These are phyloP conservation scores for Agrochola circellaris DNA, from an alignment of 2,888 invertebrate genomes.

Conservation along the genomic window DNA sequence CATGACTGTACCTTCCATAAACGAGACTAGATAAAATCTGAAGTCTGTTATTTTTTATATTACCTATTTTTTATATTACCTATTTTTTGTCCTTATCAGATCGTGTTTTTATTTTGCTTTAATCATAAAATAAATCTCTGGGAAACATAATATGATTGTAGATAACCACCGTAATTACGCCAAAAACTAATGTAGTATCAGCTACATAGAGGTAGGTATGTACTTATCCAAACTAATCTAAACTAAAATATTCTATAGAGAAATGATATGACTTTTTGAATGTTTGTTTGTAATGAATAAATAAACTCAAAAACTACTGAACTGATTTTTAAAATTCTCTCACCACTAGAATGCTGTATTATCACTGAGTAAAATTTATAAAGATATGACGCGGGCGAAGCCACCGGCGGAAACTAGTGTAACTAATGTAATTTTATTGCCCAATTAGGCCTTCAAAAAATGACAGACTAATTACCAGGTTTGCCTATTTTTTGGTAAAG, in stretches of 20 bases:
- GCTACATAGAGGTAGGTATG: neutral
- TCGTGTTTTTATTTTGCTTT: constrained; percentile 6
- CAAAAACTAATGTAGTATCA: constrained; percentile 12
- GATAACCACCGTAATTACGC: constrained; percentile 21
- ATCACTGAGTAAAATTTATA: no score
- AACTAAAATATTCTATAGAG: no score
- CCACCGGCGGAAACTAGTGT: no score
- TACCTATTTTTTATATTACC: neutral
- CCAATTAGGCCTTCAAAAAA: constrained; percentile 13
- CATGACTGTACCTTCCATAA: constrained; percentile 13
- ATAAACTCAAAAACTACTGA: no score
- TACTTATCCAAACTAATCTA: neutral
- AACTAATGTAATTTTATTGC: constrained; percentile 10
- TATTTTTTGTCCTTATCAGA: neutral
- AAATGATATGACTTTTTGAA: no score
- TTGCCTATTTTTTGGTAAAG: neutral
- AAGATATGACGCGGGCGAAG: no score
- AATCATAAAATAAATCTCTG: constrained; percentile 25
- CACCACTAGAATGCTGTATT: no score
- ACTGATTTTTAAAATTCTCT: no score
- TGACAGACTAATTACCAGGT: constrained; percentile 4
- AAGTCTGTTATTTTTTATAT: neutral
- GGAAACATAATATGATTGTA: constrained; percentile 15
- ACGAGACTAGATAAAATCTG: constrained; percentile 34
- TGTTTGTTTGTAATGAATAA: no score